phyloP scores from a whole-genome alignment of 2,113 vertebrate species.

The Oncorhynchus masou region DNA sequence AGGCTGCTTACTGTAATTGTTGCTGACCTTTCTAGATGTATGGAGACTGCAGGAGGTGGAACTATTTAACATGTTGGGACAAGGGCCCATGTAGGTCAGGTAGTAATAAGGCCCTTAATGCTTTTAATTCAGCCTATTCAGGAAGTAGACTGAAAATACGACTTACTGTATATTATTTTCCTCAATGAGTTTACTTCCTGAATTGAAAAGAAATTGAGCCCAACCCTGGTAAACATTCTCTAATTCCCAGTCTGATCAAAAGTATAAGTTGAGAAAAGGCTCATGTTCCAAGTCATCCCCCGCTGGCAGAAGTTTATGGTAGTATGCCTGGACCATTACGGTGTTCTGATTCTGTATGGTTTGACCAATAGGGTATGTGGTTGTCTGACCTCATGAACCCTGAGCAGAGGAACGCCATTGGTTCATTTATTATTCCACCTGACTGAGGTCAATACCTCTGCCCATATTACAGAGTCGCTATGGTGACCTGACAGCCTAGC shows the following conservation, averaged over 20 bases:
- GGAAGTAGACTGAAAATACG: too few relatives aligned
- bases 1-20: constrained; percentile 63
- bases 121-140: too few relatives aligned
- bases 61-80: constrained; percentile 74
- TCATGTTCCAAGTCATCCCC: too few relatives aligned
- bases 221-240: too few relatives aligned
- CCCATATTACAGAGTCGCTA: constrained; percentile 19
- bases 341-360: neutral
- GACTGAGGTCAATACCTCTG: constrained; percentile 44
- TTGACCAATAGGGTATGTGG: constrained; percentile 21
- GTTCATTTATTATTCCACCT: constrained; percentile 43
- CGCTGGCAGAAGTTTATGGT: too few relatives aligned
- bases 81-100: constrained; percentile 67
- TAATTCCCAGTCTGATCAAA: too few relatives aligned
- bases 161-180: too few relatives aligned
- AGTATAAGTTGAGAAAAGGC: too few relatives aligned
- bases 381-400: neutral
- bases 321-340: neutral
- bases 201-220: too few relatives aligned
- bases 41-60: constrained; percentile 54
- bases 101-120: constrained; percentile 41
- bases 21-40: constrained; percentile 50
- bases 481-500: constrained; percentile 43
- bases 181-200: too few relatives aligned
- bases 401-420: neutral